Evolutionary conservation across 1,140 invertebrate genomes (phyloP).

Genomic region (Rhagoletis pomonella): DNA sequence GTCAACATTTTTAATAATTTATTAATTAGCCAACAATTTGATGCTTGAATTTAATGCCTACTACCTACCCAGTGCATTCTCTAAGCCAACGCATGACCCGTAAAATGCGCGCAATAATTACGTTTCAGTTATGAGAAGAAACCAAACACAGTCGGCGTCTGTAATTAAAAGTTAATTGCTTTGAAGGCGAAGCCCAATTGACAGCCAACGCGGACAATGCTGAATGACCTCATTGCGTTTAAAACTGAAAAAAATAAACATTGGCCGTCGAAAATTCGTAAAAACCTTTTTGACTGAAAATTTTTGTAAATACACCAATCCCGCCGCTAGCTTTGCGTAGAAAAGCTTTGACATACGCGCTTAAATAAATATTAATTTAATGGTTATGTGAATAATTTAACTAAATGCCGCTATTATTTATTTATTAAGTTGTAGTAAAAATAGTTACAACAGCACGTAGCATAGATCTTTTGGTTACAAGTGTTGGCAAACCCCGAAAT

Average conservation of each 20-base stretch:
- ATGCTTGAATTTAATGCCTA: neutral
- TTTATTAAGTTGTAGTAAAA: neutral
- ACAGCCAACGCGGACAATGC: neutral
- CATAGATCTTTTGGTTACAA: neutral
- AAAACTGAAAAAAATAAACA: neutral
- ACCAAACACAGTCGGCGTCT: neutral
- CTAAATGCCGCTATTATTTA: neutral
- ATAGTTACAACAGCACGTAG: neutral
- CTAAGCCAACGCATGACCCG: neutral
- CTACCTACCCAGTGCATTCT: neutral
- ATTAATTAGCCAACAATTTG: conserved; percentile 38
- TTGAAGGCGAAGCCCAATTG: conserved; percentile 24
- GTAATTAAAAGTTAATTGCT: conserved; percentile 46
- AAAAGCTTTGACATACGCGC: neutral
- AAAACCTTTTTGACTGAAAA: neutral
- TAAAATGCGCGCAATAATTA: conserved; percentile 37
- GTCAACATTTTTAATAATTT: conserved; percentile 23
- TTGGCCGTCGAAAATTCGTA: neutral
- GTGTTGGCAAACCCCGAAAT: conserved; percentile 13
- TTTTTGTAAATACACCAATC: neutral
- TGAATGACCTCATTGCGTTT: conserved; percentile 5
- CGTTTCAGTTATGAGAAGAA: conserved; percentile 9
- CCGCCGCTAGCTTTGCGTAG: neutral
- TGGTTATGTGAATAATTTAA: too few species aligned
- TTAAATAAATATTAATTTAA: too few species aligned